Conservation (phyloP, 2,797 vertebrate genomes). For the Sciaenops ocellatus region DNA sequence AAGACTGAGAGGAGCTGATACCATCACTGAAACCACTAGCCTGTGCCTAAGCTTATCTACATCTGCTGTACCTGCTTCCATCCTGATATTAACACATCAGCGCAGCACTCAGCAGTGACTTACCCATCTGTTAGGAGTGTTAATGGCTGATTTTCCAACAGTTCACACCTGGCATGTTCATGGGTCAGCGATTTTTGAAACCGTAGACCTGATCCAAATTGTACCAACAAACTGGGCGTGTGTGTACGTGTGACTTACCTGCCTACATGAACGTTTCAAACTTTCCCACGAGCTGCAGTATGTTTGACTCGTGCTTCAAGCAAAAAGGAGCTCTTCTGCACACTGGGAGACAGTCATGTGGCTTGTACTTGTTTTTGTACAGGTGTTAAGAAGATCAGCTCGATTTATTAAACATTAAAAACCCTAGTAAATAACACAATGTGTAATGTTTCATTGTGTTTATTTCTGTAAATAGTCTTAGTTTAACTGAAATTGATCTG, state of each 20-base stretch:
- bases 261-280: slow-evolving; percentile 7
- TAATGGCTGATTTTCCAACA: slow-evolving; percentile 63
- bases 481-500: not conserved
- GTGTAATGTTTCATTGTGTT: not conserved
- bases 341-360: not conserved
- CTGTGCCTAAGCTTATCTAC: slow-evolving; percentile 69
- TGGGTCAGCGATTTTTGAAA: slow-evolving; percentile 54
- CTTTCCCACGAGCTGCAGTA: slow-evolving; percentile 65
- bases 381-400: not conserved
- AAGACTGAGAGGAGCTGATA: slow-evolving; percentile 70
- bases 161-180: slow-evolving; percentile 41
- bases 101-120: slow-evolving; percentile 42
- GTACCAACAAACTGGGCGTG: not conserved
- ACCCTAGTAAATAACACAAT: too few relatives aligned
- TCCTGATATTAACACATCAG: slow-evolving; percentile 32
- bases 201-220: slow-evolving; percentile 14
- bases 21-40: slow-evolving; percentile 68
- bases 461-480: not conserved
- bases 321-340: not conserved
- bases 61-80: slow-evolving; percentile 62
- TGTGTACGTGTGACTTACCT: not conserved
- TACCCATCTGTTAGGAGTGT: slow-evolving; percentile 41
- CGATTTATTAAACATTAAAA: too few relatives aligned
- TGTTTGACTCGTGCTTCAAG: not conserved
- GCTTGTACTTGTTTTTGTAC: not conserved